A percentile compares a stretch with the other conserved stretches of the same genome.
Conservation (phyloP, 2,888 invertebrate species). For the Chelonus formosanus region DNA sequence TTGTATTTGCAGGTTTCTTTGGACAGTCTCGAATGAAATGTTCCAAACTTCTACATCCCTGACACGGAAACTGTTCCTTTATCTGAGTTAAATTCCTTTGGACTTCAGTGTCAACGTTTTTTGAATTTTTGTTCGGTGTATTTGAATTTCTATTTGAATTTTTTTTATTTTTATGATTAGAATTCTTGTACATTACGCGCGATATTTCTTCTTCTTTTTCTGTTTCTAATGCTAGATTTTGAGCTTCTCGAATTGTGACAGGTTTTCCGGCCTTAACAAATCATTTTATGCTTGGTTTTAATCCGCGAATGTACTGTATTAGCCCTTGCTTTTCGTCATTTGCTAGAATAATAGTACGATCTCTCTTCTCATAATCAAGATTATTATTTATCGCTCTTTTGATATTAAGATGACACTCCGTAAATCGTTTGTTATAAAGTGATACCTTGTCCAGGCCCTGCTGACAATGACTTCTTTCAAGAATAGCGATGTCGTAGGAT, state of each 20-base stretch:
- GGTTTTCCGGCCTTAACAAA: too few relatives aligned
- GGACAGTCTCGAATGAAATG: constrained; percentile 28
- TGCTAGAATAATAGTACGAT: too few relatives aligned
- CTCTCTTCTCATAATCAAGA: too few relatives aligned
- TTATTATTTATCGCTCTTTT: too few relatives aligned
- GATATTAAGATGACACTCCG: too few relatives aligned
- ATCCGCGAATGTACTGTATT: too few relatives aligned
- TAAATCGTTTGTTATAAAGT: too few relatives aligned
- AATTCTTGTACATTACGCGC: neutral
- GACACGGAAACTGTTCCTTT: constrained; percentile 20
- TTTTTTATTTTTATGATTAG: constrained; percentile 1
- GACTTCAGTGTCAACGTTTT: neutral
- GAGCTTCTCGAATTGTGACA: constrained; percentile 16
- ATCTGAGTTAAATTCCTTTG: neutral
- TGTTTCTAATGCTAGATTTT: constrained; percentile 23
- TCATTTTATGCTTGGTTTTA: too few relatives aligned
- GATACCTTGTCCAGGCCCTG: too few relatives aligned
- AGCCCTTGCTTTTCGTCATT: too few relatives aligned
- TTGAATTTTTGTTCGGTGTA: neutral
- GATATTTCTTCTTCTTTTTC: constrained; percentile 27
- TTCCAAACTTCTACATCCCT: constrained; percentile 11
- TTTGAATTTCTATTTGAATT: constrained; percentile 9
- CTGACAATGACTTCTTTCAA: too few relatives aligned
- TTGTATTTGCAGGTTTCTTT: neutral
- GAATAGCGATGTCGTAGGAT: too few relatives aligned